Conservation (phyloP, 2,888 invertebrate genomes). For the Drosophila emarginata region DNA sequence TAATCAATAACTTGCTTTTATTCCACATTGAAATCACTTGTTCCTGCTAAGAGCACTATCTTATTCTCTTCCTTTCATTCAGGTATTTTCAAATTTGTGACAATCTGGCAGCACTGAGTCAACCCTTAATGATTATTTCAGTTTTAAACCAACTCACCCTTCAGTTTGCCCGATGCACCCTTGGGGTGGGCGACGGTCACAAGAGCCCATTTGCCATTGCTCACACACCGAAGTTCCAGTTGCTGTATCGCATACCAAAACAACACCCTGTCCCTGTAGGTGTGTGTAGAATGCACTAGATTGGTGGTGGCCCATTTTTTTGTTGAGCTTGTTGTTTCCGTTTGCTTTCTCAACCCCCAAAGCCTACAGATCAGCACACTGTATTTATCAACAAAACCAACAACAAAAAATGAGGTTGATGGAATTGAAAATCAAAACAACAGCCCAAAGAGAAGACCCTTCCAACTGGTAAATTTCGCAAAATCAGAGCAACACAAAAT, state of each 20-base stretch:
- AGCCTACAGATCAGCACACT: neutral
- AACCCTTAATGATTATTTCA: neutral
- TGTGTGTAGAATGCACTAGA: neutral
- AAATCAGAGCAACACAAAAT: slow-evolving; percentile 1
- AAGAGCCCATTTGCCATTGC: neutral
- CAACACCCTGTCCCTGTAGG: neutral
- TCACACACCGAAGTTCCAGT: neutral
- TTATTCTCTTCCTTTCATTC: no score
- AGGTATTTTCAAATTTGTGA: neutral
- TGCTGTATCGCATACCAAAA: neutral
- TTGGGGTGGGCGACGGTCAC: neutral
- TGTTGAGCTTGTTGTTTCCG: slow-evolving; percentile 1
- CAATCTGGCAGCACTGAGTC: neutral
- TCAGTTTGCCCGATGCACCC: neutral
- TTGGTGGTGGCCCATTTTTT: slow-evolving; percentile 3
- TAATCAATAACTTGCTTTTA: no score
- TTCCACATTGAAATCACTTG: neutral
- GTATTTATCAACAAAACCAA: no score
- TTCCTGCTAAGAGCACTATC: no score
- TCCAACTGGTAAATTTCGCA: neutral
- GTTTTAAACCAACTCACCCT: neutral
- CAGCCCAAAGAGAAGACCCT: neutral
- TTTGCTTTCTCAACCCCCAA: neutral
- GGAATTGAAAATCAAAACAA: slow-evolving; percentile 6
- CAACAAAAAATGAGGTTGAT: neutral